Percentiles rank a stretch among this genome's conserved stretches.
These are phyloP conservation scores for Dinothrombium tinctorium DNA, from an alignment of 1,140 invertebrate genomes.

Conservation along the genomic window DNA sequence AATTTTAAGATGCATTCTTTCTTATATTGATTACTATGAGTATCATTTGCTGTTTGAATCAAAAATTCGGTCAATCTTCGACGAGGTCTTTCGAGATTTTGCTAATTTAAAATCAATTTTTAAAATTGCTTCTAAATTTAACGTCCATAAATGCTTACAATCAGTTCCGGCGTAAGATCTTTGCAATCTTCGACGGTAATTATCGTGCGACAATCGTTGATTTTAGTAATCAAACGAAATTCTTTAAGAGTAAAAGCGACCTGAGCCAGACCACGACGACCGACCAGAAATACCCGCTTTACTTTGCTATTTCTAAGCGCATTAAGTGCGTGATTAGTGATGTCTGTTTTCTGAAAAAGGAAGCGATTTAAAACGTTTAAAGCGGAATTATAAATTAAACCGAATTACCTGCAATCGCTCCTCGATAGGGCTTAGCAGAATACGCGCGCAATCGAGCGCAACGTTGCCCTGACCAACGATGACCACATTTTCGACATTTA, in stretches of 20 bases:
- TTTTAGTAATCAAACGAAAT: constrained; percentile 67
- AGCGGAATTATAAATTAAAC: constrained; percentile 4
- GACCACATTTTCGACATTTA: constrained; percentile 43
- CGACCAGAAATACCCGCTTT: constrained; percentile 54
- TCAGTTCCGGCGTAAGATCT: constrained; percentile 5
- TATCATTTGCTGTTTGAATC: constrained; percentile 28
- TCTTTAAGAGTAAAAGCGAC: constrained; percentile 96
- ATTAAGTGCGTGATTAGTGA: constrained; percentile 57
- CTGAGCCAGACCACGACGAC: constrained; percentile 78
- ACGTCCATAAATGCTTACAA: constrained; percentile 1
- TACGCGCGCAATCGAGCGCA: constrained; percentile 85
- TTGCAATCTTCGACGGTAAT: constrained; percentile 36
- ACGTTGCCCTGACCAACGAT: constrained; percentile 94
- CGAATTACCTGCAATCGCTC: constrained; percentile 25
- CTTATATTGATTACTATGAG: constrained; percentile 16
- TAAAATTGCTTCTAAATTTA: neutral
- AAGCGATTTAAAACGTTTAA: neutral
- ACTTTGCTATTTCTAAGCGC: constrained; percentile 48
- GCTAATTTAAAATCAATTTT: neutral
- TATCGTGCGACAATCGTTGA: constrained; percentile 35
- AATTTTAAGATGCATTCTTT: constrained; percentile 55
- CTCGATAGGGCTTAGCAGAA: constrained; percentile 50
- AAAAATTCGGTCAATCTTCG: constrained; percentile 60
- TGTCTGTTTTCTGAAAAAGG: constrained; percentile 45
- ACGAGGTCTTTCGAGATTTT: constrained; percentile 30